Evolutionary conservation across 1,140 invertebrate genomes (phyloP).

Genomic region (Drosophila navojoa): DNA sequence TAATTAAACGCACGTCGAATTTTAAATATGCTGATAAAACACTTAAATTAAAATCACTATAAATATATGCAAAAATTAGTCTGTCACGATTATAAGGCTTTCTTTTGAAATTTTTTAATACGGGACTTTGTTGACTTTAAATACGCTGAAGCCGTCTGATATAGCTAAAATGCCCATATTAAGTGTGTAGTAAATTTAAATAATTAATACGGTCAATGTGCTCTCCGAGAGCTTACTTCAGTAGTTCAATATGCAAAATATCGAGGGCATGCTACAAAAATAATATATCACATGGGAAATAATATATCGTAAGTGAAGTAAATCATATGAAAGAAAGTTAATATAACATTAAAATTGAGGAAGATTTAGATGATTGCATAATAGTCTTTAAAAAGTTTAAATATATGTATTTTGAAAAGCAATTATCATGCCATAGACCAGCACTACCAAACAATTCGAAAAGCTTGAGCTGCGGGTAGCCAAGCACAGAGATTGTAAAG

Average conservation of each 20-base stretch:
- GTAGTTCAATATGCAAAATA: slow-evolving; percentile 24
- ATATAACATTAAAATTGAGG: too few species aligned
- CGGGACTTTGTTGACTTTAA: too few species aligned
- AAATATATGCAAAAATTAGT: too few species aligned
- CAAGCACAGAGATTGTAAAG: not conserved
- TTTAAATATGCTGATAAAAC: slow-evolving; percentile 1
- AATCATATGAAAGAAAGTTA: too few species aligned
- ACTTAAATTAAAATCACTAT: not conserved
- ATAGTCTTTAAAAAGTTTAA: too few species aligned
- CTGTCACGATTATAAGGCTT: too few species aligned
- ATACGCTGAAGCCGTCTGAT: not conserved
- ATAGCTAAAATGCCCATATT: not conserved
- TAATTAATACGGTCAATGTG: slow-evolving; percentile 34
- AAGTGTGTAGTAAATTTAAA: slow-evolving; percentile 14
- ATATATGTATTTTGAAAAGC: too few species aligned
- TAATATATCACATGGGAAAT: too few species aligned
- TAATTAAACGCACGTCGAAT: not conserved
- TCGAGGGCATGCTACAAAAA: too few species aligned
- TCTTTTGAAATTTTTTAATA: not conserved
- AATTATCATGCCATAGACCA: too few species aligned
- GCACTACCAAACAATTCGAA: not conserved
- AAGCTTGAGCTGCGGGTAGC: not conserved
- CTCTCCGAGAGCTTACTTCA: slow-evolving; percentile 12
- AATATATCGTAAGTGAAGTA: too few species aligned
- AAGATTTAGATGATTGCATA: too few species aligned